phyloP scores from a whole-genome alignment of 2,888 invertebrate species.

The Hymenopus coronatus region DNA sequence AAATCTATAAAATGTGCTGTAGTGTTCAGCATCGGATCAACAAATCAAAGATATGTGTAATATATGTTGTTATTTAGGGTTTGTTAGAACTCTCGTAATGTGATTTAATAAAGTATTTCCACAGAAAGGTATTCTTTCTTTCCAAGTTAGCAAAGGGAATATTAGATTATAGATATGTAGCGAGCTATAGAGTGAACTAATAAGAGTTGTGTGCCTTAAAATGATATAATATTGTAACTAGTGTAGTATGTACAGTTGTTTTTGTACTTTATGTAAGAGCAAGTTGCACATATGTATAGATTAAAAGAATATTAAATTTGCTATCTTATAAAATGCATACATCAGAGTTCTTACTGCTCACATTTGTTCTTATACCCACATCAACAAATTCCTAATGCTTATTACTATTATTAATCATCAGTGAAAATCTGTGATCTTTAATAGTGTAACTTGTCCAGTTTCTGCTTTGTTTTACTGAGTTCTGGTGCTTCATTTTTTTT shows the following conservation, averaged over 20 bases:
- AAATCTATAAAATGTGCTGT: not conserved
- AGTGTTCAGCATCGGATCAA: too few species aligned
- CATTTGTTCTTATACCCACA: too few species aligned
- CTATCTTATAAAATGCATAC: not conserved
- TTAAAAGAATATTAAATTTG: not conserved
- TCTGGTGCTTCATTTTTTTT: too few species aligned
- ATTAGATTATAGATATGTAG: not conserved
- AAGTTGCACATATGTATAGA: not conserved
- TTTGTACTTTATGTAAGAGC: not conserved
- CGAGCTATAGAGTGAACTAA: not conserved
- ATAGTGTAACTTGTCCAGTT: too few species aligned
- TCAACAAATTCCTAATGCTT: too few species aligned
- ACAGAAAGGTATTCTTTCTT: not conserved
- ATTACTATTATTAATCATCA: too few species aligned
- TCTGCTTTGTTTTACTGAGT: too few species aligned
- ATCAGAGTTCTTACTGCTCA: not conserved
- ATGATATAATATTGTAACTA: not conserved
- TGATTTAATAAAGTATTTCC: not conserved
- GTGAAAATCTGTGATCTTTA: too few species aligned
- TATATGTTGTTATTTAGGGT: not conserved
- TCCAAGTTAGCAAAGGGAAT: not conserved
- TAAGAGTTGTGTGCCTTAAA: not conserved
- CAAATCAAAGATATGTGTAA: not conserved
- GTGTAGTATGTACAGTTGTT: not conserved
- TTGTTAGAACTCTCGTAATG: not conserved